Evolutionary conservation across 30 jellyfish, hydroid and myxozoan genomes (phyloP).

Genomic region (Nemopilema nomurai): DNA sequence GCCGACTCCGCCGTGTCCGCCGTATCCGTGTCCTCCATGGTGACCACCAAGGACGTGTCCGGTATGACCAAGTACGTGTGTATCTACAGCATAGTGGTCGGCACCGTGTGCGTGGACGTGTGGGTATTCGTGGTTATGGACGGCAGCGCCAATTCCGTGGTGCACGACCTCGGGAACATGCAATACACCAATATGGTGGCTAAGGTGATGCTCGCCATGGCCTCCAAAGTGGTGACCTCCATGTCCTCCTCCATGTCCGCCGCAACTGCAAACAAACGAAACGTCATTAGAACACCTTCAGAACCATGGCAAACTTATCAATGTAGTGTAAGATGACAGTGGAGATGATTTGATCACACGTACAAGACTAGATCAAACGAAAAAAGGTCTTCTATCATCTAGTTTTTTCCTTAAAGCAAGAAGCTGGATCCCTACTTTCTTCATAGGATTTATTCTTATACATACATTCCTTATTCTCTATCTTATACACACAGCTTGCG

Average conservation of each 20-base stretch:
- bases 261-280: slow-evolving; percentile 16
- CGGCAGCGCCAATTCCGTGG: slow-evolving; percentile 34
- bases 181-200: slow-evolving; percentile 53
- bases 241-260: slow-evolving; percentile 31
- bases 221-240: slow-evolving; percentile 12
- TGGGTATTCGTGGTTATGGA: slow-evolving; percentile 53
- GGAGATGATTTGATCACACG: no score
- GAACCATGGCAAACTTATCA: no score
- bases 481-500: no score
- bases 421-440: no score
- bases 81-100: slow-evolving; percentile 54
- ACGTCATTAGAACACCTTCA: no score
- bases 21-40: slow-evolving; percentile 30
- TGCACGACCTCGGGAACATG: slow-evolving; percentile 45
- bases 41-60: slow-evolving; percentile 47
- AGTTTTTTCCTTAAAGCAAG: no score
- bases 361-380: no score
- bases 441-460: no score
- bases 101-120: slow-evolving; percentile 51
- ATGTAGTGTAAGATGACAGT: no score
- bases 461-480: no score
- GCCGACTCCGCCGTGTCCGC: slow-evolving; percentile 44
- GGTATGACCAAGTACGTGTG: slow-evolving; percentile 58
- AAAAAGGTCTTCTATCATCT: no score
- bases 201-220: slow-evolving; percentile 46